These are phyloP conservation scores for Torymus texanus DNA, from an alignment of 2,888 invertebrate species.

Conservation along the genomic window DNA sequence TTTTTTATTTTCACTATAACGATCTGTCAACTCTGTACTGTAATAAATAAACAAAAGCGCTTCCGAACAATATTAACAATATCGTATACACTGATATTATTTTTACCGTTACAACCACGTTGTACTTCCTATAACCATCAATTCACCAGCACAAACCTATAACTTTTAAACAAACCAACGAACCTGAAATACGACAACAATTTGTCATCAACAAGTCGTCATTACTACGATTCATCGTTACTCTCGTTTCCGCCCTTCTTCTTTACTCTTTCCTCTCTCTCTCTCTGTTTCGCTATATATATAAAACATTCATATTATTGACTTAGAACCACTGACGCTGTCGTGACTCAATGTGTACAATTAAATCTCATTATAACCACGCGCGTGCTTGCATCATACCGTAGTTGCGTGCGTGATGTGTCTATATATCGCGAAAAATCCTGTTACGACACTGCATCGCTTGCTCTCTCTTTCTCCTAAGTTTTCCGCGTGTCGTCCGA, in stretches of 20 bases:
- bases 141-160: no score
- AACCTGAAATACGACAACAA: not conserved
- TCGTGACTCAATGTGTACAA: slow-evolving; percentile 38
- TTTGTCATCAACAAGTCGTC: slow-evolving; percentile 13
- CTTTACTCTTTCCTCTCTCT: no score
- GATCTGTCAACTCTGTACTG: no score
- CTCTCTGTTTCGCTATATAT: no score
- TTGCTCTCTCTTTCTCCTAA: no score
- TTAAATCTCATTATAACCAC: slow-evolving; percentile 50
- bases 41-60: no score
- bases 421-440: slow-evolving; percentile 25
- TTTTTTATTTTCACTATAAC: no score
- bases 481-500: not conserved
- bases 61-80: no score
- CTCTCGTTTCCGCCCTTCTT: slow-evolving; percentile 26
- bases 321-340: slow-evolving; percentile 28
- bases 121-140: no score
- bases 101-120: no score
- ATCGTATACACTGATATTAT: no score
- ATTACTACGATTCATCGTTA: not conserved
- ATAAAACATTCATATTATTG: slow-evolving; percentile 24
- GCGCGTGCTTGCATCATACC: slow-evolving; percentile 36
- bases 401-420: not conserved
- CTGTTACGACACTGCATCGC: slow-evolving; percentile 14
- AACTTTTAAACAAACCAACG: no score